Evolutionary conservation across 2,888 invertebrate species (phyloP).

Genomic region (Caenorhabditis drosophilae): DNA sequence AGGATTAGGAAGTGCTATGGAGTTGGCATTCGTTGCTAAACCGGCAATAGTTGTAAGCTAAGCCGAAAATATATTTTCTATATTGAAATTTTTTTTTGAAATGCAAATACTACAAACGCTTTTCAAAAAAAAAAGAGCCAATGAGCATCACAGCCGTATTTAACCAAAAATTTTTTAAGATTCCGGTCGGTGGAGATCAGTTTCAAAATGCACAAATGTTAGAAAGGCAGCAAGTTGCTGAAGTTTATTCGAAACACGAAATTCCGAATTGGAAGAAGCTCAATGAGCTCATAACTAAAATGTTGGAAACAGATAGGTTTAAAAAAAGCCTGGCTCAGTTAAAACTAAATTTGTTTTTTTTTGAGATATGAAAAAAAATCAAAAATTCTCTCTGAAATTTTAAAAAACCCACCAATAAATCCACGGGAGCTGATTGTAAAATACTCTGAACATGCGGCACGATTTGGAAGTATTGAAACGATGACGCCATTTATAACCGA

Average conservation of each 20-base stretch:
- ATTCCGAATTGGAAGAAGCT: conserved; percentile 23
- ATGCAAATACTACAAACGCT: background rate
- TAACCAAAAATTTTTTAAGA: background rate
- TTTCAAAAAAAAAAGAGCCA: too few relatives aligned
- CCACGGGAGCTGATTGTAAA: conserved; percentile 18
- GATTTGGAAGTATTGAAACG: conserved; percentile 23
- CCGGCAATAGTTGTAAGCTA: conserved; percentile 33
- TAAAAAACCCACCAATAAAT: conserved; percentile 26
- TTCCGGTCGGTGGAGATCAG: background rate
- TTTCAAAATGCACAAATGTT: background rate
- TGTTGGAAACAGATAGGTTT: background rate
- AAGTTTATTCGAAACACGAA: conserved; percentile 20
- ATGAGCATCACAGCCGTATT: too few relatives aligned
- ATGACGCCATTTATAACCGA: conserved; percentile 23
- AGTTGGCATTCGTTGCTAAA: conserved; percentile 31
- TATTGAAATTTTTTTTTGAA: conserved; percentile 4
- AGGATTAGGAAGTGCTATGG: conserved; percentile 36
- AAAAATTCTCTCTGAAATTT: conserved; percentile 20
- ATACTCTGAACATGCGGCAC: conserved; percentile 28
- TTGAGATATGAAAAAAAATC: conserved; percentile 20
- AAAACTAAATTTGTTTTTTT: too few relatives aligned
- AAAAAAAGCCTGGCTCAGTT: too few relatives aligned
- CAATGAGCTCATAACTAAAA: conserved; percentile 5
- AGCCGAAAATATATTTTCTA: too few relatives aligned
- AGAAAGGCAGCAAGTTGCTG: conserved; percentile 11